phyloP scores from a whole-genome alignment of 1,140 invertebrate species.

The Schlechtendalia chinensis region DNA sequence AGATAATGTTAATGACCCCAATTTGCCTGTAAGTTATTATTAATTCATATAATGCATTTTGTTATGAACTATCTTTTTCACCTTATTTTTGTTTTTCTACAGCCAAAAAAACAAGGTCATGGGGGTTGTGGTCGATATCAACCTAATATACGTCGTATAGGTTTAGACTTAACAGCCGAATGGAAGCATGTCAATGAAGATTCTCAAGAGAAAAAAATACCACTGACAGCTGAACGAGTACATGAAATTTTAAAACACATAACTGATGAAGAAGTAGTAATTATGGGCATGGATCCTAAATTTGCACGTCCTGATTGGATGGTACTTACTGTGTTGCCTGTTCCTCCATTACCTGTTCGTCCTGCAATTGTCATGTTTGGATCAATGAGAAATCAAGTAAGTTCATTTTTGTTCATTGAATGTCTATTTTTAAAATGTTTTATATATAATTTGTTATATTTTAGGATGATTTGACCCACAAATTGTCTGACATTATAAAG shows the following conservation, averaged over 20 bases:
- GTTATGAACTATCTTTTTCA: not conserved
- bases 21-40: conserved; percentile 35
- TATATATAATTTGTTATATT: conserved; percentile 50
- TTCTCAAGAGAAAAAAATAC: conserved; percentile 92
- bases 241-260: conserved; percentile 97
- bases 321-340: conserved; percentile 95
- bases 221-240: conserved; percentile 88
- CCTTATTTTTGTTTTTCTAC: not conserved
- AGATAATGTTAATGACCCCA: conserved; percentile 60
- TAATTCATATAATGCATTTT: not conserved
- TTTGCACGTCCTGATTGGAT: conserved; percentile 99
- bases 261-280: conserved; percentile 93
- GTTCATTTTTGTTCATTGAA: not conserved
- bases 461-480: conserved; percentile 98
- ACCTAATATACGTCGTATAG: conserved; percentile 83
- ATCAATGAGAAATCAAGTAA: conserved; percentile 86
- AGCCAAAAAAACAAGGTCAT: conserved; percentile 74
- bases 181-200: conserved; percentile 99
- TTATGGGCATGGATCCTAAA: conserved; percentile 93
- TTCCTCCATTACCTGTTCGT: conserved; percentile 88
- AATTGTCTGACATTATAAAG: conserved; percentile 98
- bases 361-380: conserved; percentile 99
- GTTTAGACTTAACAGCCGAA: conserved; percentile 90
- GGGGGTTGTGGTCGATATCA: conserved; percentile 98
- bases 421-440: not conserved